Evolutionary conservation across 1,140 invertebrate genomes (phyloP), one percentile per base, ranked within the genome.

Genomic region (Dendroctonus valens): DNA sequence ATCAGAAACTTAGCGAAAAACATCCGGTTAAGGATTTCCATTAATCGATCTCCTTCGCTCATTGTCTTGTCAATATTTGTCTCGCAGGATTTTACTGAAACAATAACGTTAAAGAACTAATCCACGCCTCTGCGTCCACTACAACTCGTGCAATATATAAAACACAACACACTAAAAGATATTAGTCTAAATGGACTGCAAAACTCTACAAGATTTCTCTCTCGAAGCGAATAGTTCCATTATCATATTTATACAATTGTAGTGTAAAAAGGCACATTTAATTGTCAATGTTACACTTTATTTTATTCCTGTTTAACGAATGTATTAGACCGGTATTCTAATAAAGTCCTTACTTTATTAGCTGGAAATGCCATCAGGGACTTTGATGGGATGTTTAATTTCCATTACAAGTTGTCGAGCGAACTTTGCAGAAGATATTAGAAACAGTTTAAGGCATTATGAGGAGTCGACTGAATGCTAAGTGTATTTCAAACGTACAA

Each of bases 221-320:
- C 60, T 62, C 26, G 38, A n/a, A 62, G 48, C 44, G 44, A 53
- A 62, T 44, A 62, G 60, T 53, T 51, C 60, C 60, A 62, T 62
- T 62, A 62, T 62, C 60, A 62, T 62, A 62, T 62, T 62, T 62
- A 62, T 62, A 62, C 60, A 62, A 62, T 62, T 62, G 60, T 53
- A 11, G 54, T 52, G 60, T 38, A 53, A 52, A 62, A 62, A 62
- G 14, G 39, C 41, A 15, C 12, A 54, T 53, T 62, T 62, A 62
- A 62, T 42, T 62, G 38, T 40, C 38, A 53, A 51, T 54, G 41
- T 49, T 59, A 53, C 60, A 62, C 51, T 62, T 62, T 62, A 62
- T 38, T 62, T 62, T 62, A 62, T 53, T 53, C 60, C 49, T 44
- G 60, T 61, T 61, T 38, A 49, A 39, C 39, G 59, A 40, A 51